Conservation (phyloP, 2,797 vertebrate genomes). For the Huso huso region DNA sequence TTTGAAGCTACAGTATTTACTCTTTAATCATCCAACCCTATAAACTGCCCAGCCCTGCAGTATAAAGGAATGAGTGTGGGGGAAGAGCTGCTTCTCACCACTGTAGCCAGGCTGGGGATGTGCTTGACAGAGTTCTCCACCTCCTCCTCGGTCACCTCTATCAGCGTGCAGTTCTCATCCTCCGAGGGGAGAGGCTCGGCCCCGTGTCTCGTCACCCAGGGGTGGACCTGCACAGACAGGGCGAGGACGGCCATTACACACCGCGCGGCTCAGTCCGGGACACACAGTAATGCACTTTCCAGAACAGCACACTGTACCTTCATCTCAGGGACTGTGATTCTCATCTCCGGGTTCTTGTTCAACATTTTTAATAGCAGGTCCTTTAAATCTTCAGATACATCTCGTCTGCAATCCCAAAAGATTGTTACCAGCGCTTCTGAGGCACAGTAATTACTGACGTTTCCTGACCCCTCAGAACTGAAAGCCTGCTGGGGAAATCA, state of each 20-base stretch:
- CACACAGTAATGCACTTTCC: neutral
- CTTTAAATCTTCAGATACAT: constrained; percentile 85
- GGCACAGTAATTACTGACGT: too few species aligned
- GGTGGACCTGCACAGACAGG: constrained; percentile 72
- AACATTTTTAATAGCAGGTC: constrained; percentile 87
- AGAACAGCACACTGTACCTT: constrained; percentile 62
- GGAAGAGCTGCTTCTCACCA: constrained; percentile 61
- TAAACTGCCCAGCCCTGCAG: too few species aligned
- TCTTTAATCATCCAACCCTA: too few species aligned
- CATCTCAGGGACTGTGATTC: constrained; percentile 86
- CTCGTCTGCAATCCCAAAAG: constrained; percentile 54
- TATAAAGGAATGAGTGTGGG: neutral
- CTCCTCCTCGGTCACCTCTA: constrained; percentile 96
- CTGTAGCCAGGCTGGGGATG: constrained; percentile 95
- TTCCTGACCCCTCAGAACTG: too few species aligned
- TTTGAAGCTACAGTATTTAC: too few species aligned
- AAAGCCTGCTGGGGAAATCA: too few species aligned
- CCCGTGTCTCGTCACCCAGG: constrained; percentile 91
- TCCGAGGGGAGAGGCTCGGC: constrained; percentile 85
- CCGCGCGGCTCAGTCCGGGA: neutral
- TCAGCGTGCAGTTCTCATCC: constrained; percentile 89
- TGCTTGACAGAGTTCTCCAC: constrained; percentile 98
- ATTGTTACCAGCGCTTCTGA: too few species aligned
- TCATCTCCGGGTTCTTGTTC: constrained; percentile 90
- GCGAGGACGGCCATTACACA: neutral